Conservation (phyloP, 1,140 invertebrate species). For the Potamilus streckersoni region DNA sequence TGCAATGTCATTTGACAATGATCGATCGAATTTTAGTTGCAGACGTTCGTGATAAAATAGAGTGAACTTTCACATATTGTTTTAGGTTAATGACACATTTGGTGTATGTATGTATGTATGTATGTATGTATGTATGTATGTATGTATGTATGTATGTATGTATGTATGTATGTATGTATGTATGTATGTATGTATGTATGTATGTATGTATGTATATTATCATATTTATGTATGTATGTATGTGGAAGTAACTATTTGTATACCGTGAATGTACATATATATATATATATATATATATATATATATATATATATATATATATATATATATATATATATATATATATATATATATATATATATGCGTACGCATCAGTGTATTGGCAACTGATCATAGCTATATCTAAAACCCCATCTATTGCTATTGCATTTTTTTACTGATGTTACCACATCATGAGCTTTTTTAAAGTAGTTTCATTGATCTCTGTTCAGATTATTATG, state of each 20-base stretch:
- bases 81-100: no score
- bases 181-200: conserved; percentile 32
- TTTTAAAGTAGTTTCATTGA: background rate
- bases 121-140: background rate
- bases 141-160: conserved; percentile 32
- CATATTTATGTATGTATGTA: conserved; percentile 24
- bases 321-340: no score
- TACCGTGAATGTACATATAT: conserved; percentile 14
- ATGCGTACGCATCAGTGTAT: no score
- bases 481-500: background rate
- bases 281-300: conserved; percentile 11
- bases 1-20: no score
- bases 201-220: conserved; percentile 32
- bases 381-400: no score
- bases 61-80: no score
- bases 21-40: no score
- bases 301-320: no score
- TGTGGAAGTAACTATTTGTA: background rate
- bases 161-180: conserved; percentile 32
- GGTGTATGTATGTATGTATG: no score
- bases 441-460: background rate
- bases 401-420: background rate
- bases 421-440: background rate
- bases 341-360: no score
- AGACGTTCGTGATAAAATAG: no score